phyloP scores from a whole-genome alignment of 2,888 invertebrate species.

The Tipula confusa region DNA sequence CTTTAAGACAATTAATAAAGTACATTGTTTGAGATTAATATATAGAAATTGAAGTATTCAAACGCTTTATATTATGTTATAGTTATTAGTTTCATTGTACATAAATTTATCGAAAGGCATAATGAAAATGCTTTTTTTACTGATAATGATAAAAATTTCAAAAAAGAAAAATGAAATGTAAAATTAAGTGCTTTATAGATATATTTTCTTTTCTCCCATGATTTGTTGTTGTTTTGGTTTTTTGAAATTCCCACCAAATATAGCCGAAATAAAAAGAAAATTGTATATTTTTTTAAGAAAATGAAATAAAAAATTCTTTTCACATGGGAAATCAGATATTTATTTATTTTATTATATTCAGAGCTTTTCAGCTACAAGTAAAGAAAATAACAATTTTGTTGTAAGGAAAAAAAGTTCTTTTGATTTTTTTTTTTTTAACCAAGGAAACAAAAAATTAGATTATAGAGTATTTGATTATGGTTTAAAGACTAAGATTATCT shows the following conservation, averaged over 20 bases:
- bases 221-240: neutral
- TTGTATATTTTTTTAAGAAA: conserved; percentile 6
- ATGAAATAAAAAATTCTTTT: neutral
- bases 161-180: neutral
- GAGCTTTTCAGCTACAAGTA: neutral
- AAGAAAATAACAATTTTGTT: neutral
- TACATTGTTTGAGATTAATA: neutral
- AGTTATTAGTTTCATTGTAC: too few species aligned
- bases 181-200: conserved; percentile 13
- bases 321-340: conserved; percentile 20
- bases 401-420: neutral
- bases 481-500: neutral
- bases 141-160: neutral
- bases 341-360: neutral
- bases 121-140: neutral
- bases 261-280: neutral
- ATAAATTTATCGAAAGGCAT: neutral
- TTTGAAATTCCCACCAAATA: neutral
- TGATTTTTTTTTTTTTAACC: neutral
- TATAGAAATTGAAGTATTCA: neutral
- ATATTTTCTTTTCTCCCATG: neutral
- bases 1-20: neutral
- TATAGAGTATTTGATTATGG: neutral
- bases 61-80: neutral
- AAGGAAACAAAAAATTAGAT: conserved; percentile 20